Percentiles rank a stretch among this genome's conserved stretches.
Conservation (phyloP, 2,797 vertebrate genomes). For the Sphenopsis melanotis region DNA sequence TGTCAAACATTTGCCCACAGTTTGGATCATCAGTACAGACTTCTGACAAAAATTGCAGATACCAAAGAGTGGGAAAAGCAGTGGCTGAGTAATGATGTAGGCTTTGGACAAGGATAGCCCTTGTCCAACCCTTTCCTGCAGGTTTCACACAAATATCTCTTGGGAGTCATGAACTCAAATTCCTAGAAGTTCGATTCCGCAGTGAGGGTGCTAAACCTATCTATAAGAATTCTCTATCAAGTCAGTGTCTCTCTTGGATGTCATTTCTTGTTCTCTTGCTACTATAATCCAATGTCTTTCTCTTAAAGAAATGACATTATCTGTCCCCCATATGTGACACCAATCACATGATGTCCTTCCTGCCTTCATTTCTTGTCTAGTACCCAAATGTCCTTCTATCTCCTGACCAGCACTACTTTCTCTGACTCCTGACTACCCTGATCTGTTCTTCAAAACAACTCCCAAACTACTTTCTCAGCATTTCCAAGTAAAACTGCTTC, state of each 20-base stretch:
- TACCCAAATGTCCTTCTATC: neutral
- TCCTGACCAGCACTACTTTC: neutral
- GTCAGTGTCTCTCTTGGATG: neutral
- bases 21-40: neutral
- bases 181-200: neutral
- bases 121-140: neutral
- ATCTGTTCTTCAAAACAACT: neutral
- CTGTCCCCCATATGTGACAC: neutral
- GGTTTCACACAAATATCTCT: neutral
- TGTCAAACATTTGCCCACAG: neutral
- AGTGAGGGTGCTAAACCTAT: neutral
- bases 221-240: neutral
- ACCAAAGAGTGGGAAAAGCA: neutral
- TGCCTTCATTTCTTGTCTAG: neutral
- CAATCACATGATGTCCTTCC: neutral
- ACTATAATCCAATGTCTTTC: neutral
- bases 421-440: neutral
- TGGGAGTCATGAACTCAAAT: neutral
- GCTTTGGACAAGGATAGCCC: neutral
- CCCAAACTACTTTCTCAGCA: neutral
- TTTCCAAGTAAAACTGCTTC: neutral
- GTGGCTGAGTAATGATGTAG: neutral
- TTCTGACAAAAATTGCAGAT: neutral
- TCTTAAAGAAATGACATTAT: neutral
- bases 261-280: neutral